phyloP scores from a whole-genome alignment of 2,797 vertebrate genomes.

The Orientallactaga sibirica region DNA sequence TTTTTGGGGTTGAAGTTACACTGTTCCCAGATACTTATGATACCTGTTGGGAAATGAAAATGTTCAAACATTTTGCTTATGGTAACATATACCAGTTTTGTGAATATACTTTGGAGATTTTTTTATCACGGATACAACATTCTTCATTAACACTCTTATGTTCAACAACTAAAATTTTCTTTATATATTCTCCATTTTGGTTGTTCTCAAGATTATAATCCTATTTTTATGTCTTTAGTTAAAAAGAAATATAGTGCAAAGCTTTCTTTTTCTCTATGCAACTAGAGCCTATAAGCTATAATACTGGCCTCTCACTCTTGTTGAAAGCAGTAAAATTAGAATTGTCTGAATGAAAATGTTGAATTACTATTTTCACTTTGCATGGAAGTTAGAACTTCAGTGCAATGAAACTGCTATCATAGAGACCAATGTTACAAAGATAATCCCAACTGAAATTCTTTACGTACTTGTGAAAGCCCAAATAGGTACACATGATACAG shows the following conservation, averaged over 20 bases:
- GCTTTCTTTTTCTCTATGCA: constrained; percentile 27
- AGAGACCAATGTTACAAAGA: constrained; percentile 39
- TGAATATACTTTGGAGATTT: constrained; percentile 72
- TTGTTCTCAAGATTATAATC: constrained; percentile 9
- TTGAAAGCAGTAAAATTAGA: constrained; percentile 63
- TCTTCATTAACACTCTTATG: constrained; percentile 55
- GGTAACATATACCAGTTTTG: constrained; percentile 79
- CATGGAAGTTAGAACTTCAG: neutral
- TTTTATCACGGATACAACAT: constrained; percentile 37
- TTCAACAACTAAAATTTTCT: constrained; percentile 52
- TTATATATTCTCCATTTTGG: constrained; percentile 63
- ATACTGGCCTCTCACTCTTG: constrained; percentile 20
- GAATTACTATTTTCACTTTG: constrained; percentile 53
- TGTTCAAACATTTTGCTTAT: constrained; percentile 65
- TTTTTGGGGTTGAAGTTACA: neutral
- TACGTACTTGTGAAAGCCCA: constrained; percentile 5
- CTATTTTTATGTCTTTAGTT: constrained; percentile 58
- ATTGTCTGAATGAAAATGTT: constrained; percentile 51
- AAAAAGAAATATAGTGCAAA: constrained; percentile 64
- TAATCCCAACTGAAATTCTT: constrained; percentile 40
- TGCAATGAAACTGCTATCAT: constrained; percentile 6
- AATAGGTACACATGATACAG: neutral
- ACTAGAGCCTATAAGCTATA: constrained; percentile 6
- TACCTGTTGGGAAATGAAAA: constrained; percentile 34
- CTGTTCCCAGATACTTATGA: constrained; percentile 56